Conservation (phyloP, 2,113 vertebrate species). For the Halcyon malimbica region DNA sequence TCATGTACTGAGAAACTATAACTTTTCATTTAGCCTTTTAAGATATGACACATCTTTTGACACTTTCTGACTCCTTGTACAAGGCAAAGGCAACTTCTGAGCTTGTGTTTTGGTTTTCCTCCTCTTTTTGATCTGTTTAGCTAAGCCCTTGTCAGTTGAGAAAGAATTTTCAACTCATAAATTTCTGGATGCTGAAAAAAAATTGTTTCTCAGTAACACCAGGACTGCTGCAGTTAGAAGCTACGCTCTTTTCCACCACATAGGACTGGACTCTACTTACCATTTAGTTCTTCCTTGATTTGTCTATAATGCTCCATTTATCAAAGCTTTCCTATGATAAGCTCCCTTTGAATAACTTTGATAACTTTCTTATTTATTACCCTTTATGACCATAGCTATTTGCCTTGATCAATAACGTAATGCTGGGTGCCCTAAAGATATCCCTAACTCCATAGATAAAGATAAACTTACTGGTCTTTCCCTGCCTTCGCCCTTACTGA, state of each 20-base stretch:
- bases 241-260: background rate
- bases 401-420: background rate
- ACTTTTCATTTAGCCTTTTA: conserved; percentile 67
- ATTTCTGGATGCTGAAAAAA: conserved; percentile 35
- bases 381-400: background rate
- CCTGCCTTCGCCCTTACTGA: background rate
- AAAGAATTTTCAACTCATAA: conserved; percentile 51
- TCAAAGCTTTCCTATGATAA: background rate
- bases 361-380: background rate
- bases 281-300: background rate
- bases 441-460: background rate
- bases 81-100: conserved; percentile 49
- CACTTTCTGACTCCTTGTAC: conserved; percentile 45
- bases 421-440: background rate
- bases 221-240: background rate
- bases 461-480: background rate
- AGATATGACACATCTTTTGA: conserved; percentile 53
- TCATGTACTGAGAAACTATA: conserved; percentile 47
- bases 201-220: background rate
- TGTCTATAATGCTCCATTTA: background rate
- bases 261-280: background rate
- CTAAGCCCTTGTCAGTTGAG: conserved; percentile 36
- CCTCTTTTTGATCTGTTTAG: conserved; percentile 52
- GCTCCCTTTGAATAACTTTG: background rate
- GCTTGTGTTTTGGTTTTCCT: conserved; percentile 52